These are phyloP conservation scores for Casuarius casuarius DNA, from an alignment of 2,113 vertebrate species.

Conservation along the genomic window DNA sequence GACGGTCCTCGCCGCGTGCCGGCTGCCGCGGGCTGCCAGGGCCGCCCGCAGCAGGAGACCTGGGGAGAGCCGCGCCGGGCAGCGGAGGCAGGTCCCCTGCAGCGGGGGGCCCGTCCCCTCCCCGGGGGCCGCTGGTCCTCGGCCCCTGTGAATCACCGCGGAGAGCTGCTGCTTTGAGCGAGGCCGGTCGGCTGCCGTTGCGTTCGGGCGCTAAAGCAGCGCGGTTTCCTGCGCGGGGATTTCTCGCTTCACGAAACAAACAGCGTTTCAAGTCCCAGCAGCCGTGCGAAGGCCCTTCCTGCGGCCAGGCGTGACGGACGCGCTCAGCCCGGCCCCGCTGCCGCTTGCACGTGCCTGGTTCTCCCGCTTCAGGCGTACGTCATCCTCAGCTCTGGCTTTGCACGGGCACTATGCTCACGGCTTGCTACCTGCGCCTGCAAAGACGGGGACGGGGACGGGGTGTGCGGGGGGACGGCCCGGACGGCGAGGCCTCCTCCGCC, in stretches of 20 bases:
- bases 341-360: fast-evolving
- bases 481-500: too few relatives aligned
- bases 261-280: not conserved
- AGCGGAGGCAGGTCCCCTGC: too few relatives aligned
- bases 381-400: fast-evolving
- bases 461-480: not conserved
- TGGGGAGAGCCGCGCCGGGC: too few relatives aligned
- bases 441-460: not conserved
- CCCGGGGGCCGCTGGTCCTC: not conserved
- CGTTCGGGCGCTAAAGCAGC: not conserved
- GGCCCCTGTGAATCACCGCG: fast-evolving
- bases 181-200: fast-evolving
- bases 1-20: too few relatives aligned
- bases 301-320: too few relatives aligned
- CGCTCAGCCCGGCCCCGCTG: not conserved
- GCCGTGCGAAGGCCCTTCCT: not conserved
- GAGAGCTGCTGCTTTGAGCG: not conserved
- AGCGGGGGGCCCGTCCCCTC: too few relatives aligned
- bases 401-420: fast-evolving
- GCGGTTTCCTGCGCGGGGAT: not conserved
- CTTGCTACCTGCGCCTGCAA: fast-evolving
- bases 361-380: fast-evolving
- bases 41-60: not conserved
- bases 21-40: too few relatives aligned
- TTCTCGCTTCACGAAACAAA: not conserved